These are phyloP conservation scores for Barnardius zonarius DNA, from an alignment of 2,113 vertebrate genomes.

Conservation along the genomic window DNA sequence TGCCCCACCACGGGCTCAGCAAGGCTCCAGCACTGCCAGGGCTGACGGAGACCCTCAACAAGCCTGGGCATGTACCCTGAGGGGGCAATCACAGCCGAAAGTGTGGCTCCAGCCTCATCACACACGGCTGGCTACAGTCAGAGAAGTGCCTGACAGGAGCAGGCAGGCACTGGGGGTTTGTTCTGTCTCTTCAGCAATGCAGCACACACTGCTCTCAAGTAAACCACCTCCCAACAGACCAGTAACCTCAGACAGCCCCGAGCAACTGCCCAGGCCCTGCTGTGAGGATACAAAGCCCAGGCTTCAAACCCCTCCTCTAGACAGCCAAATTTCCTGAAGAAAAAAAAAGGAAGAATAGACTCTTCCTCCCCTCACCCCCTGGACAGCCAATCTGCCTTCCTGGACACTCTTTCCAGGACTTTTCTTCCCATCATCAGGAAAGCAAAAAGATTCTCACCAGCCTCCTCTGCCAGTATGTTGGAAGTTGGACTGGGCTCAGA, in stretches of 20 bases:
- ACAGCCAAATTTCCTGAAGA: neutral
- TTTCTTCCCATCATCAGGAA: neutral
- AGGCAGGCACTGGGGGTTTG: neutral
- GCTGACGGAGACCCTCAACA: neutral
- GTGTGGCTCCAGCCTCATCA: fast-evolving
- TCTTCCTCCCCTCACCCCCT: neutral
- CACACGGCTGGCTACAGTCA: neutral
- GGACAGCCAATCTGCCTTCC: neutral
- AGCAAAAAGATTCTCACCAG: neutral
- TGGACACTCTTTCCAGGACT: neutral
- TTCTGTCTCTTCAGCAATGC: neutral
- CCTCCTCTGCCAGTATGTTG: neutral
- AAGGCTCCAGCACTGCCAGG: neutral
- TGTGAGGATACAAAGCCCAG: neutral
- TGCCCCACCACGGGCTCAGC: fast-evolving
- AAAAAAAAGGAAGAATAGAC: neutral
- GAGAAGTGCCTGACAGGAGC: neutral
- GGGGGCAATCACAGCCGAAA: neutral
- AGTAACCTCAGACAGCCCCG: fast-evolving
- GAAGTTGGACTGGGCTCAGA: neutral
- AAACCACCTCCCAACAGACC: fast-evolving
- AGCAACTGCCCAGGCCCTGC: neutral
- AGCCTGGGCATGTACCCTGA: fast-evolving
- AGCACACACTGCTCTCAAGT: neutral
- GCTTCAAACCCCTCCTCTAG: neutral